Conservation (phyloP, 2,113 vertebrate species). For the Grammomys dolichurus region DNA sequence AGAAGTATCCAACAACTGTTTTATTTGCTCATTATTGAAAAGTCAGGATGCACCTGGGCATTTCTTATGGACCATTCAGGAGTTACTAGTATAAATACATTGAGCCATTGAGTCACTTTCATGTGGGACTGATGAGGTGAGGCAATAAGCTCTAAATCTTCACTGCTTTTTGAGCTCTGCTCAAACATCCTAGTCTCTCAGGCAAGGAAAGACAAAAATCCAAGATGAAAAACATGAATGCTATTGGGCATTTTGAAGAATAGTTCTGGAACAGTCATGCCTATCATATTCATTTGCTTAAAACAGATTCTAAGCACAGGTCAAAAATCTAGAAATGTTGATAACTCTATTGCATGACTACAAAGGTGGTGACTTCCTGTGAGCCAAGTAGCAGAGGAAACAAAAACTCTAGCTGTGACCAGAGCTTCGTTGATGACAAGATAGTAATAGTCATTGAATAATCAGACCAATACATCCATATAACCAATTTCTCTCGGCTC, state of each 20-base stretch:
- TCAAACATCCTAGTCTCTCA: background rate
- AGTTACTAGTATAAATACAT: background rate
- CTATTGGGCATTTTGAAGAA: background rate
- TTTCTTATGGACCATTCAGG: background rate
- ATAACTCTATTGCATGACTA: background rate
- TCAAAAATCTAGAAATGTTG: background rate
- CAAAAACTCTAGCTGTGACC: background rate
- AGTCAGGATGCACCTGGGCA: background rate
- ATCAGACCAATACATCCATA: background rate
- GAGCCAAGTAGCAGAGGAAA: background rate
- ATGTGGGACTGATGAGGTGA: background rate
- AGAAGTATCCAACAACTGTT: background rate
- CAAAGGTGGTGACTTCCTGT: background rate
- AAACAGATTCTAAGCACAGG: background rate
- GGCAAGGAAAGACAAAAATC: background rate
- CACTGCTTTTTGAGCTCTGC: background rate
- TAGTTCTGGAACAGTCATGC: background rate
- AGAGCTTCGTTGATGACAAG: background rate
- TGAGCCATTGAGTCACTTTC: background rate
- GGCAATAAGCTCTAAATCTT: background rate
- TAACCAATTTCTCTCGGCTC: background rate
- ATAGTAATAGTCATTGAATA: background rate
- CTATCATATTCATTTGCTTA: background rate
- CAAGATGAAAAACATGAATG: background rate
- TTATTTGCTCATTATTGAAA: background rate